Evolutionary conservation across 2,797 vertebrate species (phyloP).

Genomic region (Potorous gilbertii): DNA sequence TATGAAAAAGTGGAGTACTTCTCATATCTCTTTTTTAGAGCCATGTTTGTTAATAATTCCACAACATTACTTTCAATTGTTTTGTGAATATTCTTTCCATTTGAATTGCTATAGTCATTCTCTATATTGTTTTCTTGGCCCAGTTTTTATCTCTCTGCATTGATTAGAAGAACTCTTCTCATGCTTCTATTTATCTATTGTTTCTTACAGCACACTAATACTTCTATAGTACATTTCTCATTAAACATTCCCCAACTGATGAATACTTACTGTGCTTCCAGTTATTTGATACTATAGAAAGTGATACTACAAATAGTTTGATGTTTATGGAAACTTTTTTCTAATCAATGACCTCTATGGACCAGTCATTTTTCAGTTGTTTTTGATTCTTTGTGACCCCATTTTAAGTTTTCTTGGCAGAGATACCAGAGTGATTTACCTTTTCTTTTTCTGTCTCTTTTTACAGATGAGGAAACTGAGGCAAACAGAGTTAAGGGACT

Average conservation of each 20-base stretch:
- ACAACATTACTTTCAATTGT: not conserved
- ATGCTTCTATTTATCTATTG: not conserved
- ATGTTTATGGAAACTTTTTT: not conserved
- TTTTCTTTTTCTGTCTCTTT: not conserved
- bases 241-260: not conserved
- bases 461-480: not conserved
- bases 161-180: not conserved
- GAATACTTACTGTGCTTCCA: not conserved
- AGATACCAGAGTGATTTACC: not conserved
- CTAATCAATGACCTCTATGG: not conserved
- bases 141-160: not conserved
- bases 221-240: not conserved
- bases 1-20: not conserved
- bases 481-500: not conserved
- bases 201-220: not conserved
- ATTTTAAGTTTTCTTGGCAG: not conserved
- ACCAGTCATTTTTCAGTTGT: not conserved
- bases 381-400: not conserved
- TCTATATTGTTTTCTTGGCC: not conserved
- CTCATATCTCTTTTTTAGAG: not conserved
- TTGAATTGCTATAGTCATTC: not conserved
- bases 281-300: not conserved
- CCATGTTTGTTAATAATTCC: not conserved
- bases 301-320: not conserved
- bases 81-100: not conserved